These are phyloP conservation scores for Dendroctonus valens DNA, from an alignment of 1,140 invertebrate genomes.

Conservation along the genomic window DNA sequence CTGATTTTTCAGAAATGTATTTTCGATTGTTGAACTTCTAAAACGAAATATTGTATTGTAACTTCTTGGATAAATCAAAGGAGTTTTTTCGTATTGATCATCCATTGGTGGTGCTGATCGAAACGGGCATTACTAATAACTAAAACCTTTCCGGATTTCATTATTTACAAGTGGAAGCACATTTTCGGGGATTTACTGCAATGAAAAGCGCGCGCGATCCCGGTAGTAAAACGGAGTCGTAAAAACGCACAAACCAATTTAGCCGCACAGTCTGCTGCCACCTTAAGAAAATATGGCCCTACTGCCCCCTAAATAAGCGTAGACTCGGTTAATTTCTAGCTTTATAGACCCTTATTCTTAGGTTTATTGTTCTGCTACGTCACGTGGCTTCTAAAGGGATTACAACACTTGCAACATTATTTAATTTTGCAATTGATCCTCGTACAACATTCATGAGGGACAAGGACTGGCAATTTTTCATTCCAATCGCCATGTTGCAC, in stretches of 20 bases:
- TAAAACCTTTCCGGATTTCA: background rate
- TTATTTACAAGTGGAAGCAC: constrained; percentile 55
- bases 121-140: too few species aligned
- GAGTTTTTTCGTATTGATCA: too few species aligned
- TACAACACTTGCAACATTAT: too few species aligned
- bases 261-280: constrained; percentile 26
- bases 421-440: too few species aligned
- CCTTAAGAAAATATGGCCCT: constrained; percentile 21
- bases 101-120: too few species aligned
- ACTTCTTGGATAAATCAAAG: too few species aligned
- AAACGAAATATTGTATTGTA: too few species aligned
- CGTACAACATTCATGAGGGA: too few species aligned
- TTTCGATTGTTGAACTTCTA: too few species aligned
- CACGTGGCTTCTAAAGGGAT: background rate
- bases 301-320: constrained; percentile 18
- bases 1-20: too few species aligned
- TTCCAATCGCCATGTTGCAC: too few species aligned
- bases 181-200: constrained; percentile 51
- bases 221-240: constrained; percentile 23
- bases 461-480: too few species aligned
- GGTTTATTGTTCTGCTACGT: constrained; percentile 11
- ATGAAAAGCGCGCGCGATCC: constrained; percentile 22
- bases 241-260: constrained; percentile 31
- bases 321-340: constrained; percentile 26
- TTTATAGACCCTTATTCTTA: constrained; percentile 23